phyloP scores from a whole-genome alignment of 1,140 invertebrate genomes.

The Ctenoplectra terminalis region DNA sequence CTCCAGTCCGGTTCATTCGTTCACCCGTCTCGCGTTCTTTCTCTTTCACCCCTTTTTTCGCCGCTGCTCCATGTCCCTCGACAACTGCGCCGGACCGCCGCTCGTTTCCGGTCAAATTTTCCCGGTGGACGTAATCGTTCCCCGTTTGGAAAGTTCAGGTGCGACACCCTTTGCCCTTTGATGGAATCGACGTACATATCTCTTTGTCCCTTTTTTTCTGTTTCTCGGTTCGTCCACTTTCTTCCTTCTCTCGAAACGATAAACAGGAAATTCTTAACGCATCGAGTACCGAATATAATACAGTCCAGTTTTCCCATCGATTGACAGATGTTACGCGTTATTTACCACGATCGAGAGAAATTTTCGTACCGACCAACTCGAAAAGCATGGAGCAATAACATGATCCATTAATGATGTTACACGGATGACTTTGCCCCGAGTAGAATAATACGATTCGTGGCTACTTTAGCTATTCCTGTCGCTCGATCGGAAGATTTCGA shows the following conservation, averaged over 20 bases:
- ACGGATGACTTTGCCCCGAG: neutral
- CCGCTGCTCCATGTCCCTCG: slow-evolving; percentile 17
- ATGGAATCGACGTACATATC: slow-evolving; percentile 35
- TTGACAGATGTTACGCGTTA: slow-evolving; percentile 13
- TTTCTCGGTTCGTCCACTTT: neutral
- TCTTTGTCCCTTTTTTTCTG: neutral
- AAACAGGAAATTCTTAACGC: slow-evolving; percentile 44
- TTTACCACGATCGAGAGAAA: slow-evolving; percentile 21
- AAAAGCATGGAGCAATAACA: no score
- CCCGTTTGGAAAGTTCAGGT: slow-evolving; percentile 43
- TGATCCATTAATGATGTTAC: neutral
- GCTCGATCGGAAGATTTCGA: neutral
- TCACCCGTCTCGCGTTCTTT: neutral
- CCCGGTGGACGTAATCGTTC: slow-evolving; percentile 57
- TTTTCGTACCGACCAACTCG: no score
- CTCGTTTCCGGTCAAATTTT: slow-evolving; percentile 66
- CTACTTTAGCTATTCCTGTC: neutral
- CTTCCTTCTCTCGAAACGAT: no score
- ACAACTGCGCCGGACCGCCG: slow-evolving; percentile 36
- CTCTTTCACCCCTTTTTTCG: neutral
- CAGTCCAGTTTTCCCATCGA: neutral
- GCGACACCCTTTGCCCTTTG: slow-evolving; percentile 50
- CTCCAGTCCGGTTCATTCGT: slow-evolving; percentile 1
- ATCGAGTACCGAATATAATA: slow-evolving; percentile 21
- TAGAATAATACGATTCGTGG: neutral